A percentile compares a stretch with the other conserved stretches of the same genome.
These are phyloP conservation scores for Trachythela sp. DNA, from an alignment of 64 coral and sea anemone species.

Conservation along the genomic window DNA sequence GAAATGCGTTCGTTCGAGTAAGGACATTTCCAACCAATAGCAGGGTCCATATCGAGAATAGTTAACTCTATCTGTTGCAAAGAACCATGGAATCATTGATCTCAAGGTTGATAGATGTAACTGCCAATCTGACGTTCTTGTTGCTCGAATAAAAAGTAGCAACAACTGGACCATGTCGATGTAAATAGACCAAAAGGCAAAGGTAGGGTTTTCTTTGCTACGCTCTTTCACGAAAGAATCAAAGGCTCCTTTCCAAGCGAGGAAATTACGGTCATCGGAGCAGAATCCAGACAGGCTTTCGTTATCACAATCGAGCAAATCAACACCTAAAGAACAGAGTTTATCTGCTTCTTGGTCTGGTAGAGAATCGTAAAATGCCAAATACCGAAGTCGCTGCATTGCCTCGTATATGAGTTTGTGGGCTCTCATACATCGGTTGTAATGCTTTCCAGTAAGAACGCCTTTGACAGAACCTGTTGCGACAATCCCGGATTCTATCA, in stretches of 20 bases:
- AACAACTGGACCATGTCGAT: constrained; percentile 56
- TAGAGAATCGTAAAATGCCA: too few species aligned
- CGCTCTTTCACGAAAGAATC: background rate
- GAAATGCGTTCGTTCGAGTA: constrained; percentile 41
- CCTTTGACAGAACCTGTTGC: too few species aligned
- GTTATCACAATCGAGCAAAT: background rate
- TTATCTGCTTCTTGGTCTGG: too few species aligned
- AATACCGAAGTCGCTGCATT: background rate
- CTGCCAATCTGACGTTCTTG: constrained; percentile 49
- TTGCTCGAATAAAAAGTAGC: constrained; percentile 38
- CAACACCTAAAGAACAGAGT: too few species aligned
- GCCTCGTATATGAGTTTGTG: too few species aligned
- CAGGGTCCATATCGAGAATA: constrained; percentile 55
- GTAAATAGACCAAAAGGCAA: constrained; percentile 45
- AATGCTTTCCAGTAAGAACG: too few species aligned
- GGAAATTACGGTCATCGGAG: too few species aligned
- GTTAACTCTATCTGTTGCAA: constrained; percentile 52
- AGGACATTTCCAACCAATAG: constrained; percentile 43
- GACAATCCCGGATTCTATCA: too few species aligned
- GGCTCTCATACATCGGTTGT: too few species aligned
- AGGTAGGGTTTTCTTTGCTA: background rate
- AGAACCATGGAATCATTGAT: constrained; percentile 58
- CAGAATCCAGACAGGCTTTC: too few species aligned
- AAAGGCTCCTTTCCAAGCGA: background rate
- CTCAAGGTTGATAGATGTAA: constrained; percentile 54